Evolutionary conservation across 2,797 vertebrate species (phyloP), one percentile per base, ranked within the genome.

Genomic region (Pteropus rufus): DNA sequence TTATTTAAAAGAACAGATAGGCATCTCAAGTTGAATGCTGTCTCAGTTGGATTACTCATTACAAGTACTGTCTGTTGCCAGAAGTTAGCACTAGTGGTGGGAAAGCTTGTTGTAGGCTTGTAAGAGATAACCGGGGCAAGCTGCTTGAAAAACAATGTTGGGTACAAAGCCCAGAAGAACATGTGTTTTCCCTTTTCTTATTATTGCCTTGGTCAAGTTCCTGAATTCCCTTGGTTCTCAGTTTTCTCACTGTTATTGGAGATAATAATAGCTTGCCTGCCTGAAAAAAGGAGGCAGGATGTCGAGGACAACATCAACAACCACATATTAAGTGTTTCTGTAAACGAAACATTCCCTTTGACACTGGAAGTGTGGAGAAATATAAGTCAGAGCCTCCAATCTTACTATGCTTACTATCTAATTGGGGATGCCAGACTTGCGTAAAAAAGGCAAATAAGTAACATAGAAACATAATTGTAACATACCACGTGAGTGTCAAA

Each of bases 11-110:
- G 89, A 90, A 94, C 52, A 94, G 95, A 96, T 89, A 97, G 75
- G 36, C 11, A 79, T 95, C 91, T 83, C 64, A 94, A 82, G 67
- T 10, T 76, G 85, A 96, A 84, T 72, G 91, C 34, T 29, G 46
- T 93, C 77, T 96, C 85, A 64, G 49, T 65, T 44, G 70, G 81
- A 62, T 96, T 96, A 67, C 82, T 97, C 88, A 95, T 95, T 75
- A 95, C 81, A 92, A 92, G 58, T 52, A 21, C 86, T 87, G 24
- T 41, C 76, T 93, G 34, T 62, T 92, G 83, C 81, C 91, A 92
- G 60, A 93, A 94, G 89, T 90, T 36, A n/a, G 34, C 65, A 58
- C 24, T 75, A 11, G 34, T 29, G 7, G 44, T 75, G 58, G 58
- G 70, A 83, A 94, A 67, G 31, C 52, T 86, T 77, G 84, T 70